Evolutionary conservation across 1,140 invertebrate genomes (phyloP).

Genomic region (Rhopalosiphum padi): DNA sequence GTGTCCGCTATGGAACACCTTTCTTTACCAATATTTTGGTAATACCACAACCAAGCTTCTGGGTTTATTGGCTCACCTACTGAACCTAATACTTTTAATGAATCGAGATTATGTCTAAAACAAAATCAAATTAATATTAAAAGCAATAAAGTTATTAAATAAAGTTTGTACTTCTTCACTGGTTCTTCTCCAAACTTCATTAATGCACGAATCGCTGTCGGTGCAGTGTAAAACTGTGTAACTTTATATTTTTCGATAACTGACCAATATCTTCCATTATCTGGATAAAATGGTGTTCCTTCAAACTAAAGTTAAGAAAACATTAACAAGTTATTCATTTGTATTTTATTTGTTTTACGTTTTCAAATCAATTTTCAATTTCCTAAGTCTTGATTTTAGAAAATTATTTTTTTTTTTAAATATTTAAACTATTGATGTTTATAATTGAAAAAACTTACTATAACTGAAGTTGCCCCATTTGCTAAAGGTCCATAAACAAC

Average conservation of each 20-base stretch:
- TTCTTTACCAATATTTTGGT: slow-evolving; percentile 81
- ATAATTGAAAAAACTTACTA: slow-evolving; percentile 70
- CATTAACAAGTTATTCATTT: neutral
- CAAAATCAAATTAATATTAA: neutral
- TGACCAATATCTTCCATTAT: slow-evolving; percentile 90
- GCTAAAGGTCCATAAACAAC: slow-evolving; percentile 93
- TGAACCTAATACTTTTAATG: slow-evolving; percentile 85
- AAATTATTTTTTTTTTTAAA: neutral
- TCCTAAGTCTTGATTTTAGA: neutral
- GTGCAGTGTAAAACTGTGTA: slow-evolving; percentile 97
- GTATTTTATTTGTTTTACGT: neutral
- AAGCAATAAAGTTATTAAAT: neutral
- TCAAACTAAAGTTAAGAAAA: slow-evolving; percentile 79
- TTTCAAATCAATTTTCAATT: neutral
- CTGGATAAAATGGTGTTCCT: slow-evolving; percentile 90
- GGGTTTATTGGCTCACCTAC: slow-evolving; percentile 98
- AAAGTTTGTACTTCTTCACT: slow-evolving; percentile 69
- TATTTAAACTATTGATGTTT: neutral
- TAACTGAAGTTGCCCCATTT: slow-evolving; percentile 90
- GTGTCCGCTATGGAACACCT: slow-evolving; percentile 94
- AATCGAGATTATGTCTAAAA: slow-evolving; percentile 65
- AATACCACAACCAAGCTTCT: slow-evolving; percentile 98
- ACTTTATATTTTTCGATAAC: slow-evolving; percentile 95
- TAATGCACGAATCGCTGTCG: slow-evolving; percentile 93
- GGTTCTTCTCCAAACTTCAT: slow-evolving; percentile 91